Evolutionary conservation across 2,113 vertebrate species (phyloP).

Genomic region (Dasyornis broadbenti): DNA sequence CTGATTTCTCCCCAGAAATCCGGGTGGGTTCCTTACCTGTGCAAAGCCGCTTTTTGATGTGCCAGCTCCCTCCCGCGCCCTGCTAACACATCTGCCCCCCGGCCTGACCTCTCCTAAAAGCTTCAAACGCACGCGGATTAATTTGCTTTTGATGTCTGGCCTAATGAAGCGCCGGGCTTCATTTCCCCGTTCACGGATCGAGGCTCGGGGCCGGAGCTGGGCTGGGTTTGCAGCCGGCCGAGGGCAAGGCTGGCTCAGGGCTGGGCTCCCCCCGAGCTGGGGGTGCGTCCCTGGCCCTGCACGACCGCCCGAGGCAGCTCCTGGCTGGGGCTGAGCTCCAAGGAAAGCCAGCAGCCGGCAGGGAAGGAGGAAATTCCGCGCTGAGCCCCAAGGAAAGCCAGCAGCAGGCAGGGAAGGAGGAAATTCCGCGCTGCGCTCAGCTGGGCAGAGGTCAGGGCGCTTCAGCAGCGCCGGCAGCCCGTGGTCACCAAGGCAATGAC

Average conservation of each 20-base stretch:
- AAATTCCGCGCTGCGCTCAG: not conserved
- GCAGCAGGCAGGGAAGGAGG: not conserved
- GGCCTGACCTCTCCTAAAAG: not conserved
- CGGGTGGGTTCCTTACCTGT: not conserved
- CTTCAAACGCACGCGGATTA: not conserved
- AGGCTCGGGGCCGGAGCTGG: not conserved
- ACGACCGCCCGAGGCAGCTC: not conserved
- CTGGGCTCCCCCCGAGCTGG: not conserved
- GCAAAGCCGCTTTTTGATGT: not conserved
- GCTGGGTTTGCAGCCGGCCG: not conserved
- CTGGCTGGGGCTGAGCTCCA: not conserved
- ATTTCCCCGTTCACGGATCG: not conserved
- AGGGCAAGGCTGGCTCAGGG: not conserved
- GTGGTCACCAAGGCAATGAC: conserved; percentile 24
- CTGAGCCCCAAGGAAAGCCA: not conserved
- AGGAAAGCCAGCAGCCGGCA: not conserved
- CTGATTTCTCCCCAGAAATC: not conserved
- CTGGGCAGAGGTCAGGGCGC: not conserved
- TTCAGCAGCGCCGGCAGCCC: not conserved
- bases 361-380: not conserved
- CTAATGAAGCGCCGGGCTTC: not conserved
- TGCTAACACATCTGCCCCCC: not conserved
- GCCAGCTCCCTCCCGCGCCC: not conserved
- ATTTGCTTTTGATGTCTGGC: not conserved
- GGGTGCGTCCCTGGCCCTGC: not conserved